Evolutionary conservation across 1,140 invertebrate species (phyloP), one percentile per base, ranked within the genome.

Genomic region (Drosophila bocqueti): DNA sequence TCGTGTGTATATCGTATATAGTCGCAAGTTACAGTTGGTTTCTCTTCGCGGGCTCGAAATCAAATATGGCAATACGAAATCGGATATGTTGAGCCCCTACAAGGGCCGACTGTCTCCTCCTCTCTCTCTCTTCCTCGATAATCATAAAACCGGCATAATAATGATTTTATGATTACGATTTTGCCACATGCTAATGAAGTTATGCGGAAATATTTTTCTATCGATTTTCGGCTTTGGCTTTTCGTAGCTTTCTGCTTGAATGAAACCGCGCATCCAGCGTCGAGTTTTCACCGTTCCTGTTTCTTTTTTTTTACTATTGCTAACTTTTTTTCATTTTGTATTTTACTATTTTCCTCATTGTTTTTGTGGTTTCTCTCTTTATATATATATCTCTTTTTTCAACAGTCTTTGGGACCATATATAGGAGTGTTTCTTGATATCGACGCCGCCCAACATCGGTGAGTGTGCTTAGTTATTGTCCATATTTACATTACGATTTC

Each of bases 391-490:
- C 34, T 49, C n/a, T 47, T 66, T n/a, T 57, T 68, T 61, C 62
- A 78, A 78, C 83, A 87, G 83, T 87, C 83, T 87, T 87, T 89
- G 84, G 77, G 81, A 86, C 76, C 71, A 80, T 66, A 61, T 76
- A 61, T 76, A 81, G 66, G 47, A 61, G 64, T 50, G 59, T 47
- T 31, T 47, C 13, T 47, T 57, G 49, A 46, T 60, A 75, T 69
- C 63, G 71, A 79, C 63, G 59, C 66, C 67, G 67, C 71, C 58
- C 52, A 67, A 43, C 47, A 65, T 81, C 78, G 75, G 78, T 74
- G 76, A 72, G 63, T 49, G 63, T 46, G 62, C 55, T 73, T 60
- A 67, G 58, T 83, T 81, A 90, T 84, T 84, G 74, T 87, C 81
- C 80, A 61, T 87, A 87, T 89, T 90, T 89, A 89, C 85, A 90